Evolutionary conservation across 2,797 vertebrate genomes (phyloP).

Genomic region (Propithecus deckenii): DNA sequence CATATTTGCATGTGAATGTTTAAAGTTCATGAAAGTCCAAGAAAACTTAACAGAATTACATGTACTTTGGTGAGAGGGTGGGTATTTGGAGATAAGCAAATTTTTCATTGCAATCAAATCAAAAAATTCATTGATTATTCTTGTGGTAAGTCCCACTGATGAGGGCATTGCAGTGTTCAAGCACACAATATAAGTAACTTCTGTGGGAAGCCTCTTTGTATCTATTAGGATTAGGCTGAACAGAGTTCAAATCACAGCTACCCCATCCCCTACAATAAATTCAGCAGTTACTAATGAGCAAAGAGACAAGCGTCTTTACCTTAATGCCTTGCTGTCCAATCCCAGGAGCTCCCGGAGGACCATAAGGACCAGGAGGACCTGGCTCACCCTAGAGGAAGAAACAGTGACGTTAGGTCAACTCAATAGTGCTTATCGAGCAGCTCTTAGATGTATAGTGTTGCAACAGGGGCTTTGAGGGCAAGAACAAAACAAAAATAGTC

Average conservation of each 20-base stretch:
- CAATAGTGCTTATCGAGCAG: neutral
- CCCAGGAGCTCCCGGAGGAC: slow-evolving; percentile 80
- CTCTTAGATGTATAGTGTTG: neutral
- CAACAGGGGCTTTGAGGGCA: neutral
- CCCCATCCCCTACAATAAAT: neutral
- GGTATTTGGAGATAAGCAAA: neutral
- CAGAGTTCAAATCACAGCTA: neutral
- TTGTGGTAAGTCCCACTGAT: neutral
- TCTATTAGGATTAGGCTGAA: neutral
- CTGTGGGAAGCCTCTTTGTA: neutral
- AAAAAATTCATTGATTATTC: neutral
- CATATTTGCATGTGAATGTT: neutral
- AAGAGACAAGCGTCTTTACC: slow-evolving; percentile 73
- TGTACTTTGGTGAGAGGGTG: neutral
- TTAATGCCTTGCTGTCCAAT: slow-evolving; percentile 84
- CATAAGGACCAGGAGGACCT: slow-evolving; percentile 82
- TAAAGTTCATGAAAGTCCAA: neutral
- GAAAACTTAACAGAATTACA: neutral
- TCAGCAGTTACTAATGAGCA: neutral
- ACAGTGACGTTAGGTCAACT: neutral
- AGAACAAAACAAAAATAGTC: neutral
- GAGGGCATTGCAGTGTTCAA: neutral
- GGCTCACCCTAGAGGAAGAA: slow-evolving; percentile 80
- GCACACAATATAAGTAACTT: neutral
- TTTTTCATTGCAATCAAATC: neutral